A percentile compares a stretch with the other conserved stretches of the same genome.
Evolutionary conservation across 2,113 vertebrate genomes (phyloP).

Genomic region (Hystrix brachyura): DNA sequence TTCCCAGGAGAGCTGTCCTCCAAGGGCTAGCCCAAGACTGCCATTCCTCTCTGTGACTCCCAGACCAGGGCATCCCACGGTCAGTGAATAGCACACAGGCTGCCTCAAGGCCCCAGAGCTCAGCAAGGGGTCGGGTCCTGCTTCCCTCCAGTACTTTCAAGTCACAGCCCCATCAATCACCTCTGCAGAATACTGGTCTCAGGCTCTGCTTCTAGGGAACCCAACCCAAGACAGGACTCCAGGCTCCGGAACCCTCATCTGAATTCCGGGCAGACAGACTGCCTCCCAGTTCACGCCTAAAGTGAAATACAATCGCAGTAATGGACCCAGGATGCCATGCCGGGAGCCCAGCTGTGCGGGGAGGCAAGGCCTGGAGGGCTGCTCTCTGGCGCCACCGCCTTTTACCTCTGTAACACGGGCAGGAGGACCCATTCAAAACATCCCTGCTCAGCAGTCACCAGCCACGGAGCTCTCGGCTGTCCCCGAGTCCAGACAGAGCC

Average conservation of each 20-base stretch:
- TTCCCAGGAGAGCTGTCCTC: neutral
- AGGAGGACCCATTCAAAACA: neutral
- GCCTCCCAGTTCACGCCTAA: neutral
- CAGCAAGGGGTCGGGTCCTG: neutral
- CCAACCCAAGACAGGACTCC: neutral
- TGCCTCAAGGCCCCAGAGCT: neutral
- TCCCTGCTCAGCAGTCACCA: neutral
- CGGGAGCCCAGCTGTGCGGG: neutral
- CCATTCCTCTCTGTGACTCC: neutral
- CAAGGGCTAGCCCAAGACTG: neutral
- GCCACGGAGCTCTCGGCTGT: neutral
- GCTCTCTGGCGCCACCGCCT: neutral
- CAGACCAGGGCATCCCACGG: neutral
- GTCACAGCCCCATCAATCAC: neutral
- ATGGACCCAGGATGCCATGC: neutral
- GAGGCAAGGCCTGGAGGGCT: too few species aligned
- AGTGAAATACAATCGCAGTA: neutral
- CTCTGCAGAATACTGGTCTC: neutral
- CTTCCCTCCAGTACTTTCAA: neutral
- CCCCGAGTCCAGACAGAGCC: neutral
- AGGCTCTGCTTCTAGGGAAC: neutral
- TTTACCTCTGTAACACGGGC: neutral
- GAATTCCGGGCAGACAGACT: neutral
- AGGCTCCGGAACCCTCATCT: neutral
- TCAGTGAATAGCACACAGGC: neutral